Conservation (phyloP, 1,140 invertebrate genomes). For the Nixonia krombeini region DNA sequence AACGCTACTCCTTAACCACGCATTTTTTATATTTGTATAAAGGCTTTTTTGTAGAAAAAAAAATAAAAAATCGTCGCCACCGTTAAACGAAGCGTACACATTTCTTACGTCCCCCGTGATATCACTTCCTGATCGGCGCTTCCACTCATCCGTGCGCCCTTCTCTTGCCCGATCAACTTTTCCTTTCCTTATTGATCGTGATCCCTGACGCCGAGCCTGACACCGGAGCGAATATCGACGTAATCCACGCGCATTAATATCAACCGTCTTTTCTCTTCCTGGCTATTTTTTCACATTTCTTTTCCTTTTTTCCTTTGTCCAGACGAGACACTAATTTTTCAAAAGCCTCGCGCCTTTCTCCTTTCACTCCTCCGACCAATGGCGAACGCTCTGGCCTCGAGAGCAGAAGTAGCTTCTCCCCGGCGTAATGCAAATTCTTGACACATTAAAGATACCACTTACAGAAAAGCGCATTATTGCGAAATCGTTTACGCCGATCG, state of each 20-base stretch:
- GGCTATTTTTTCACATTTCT: not conserved
- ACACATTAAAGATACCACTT: conserved; percentile 14
- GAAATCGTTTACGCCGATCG: conserved; percentile 43
- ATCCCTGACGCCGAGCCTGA: conserved; percentile 14
- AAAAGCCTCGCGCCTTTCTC: conserved; percentile 58
- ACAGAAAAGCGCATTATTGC: conserved; percentile 32
- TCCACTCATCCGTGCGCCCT: not conserved
- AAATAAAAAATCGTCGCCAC: conserved; percentile 68
- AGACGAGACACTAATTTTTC: conserved; percentile 30
- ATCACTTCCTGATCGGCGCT: conserved; percentile 15
- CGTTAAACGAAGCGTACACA: conserved; percentile 57
- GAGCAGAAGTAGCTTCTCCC: conserved; percentile 44
- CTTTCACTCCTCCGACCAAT: conserved; percentile 62
- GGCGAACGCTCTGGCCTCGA: conserved; percentile 14
- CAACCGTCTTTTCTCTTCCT: conserved; percentile 1
- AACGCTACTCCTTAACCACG: conserved; percentile 58
- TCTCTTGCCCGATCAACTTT: conserved; percentile 6
- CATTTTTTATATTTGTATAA: conserved; percentile 72
- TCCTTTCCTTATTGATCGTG: conserved; percentile 19
- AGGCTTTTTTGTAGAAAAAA: conserved; percentile 70
- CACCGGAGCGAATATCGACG: not conserved
- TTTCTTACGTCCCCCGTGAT: conserved; percentile 6
- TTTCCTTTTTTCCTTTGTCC: conserved; percentile 22
- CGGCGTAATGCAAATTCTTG: conserved; percentile 54
- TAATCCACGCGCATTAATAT: conserved; percentile 20